Percentiles rank a stretch among this genome's conserved stretches.
Evolutionary conservation across 1,140 invertebrate species (phyloP).

Genomic region (Hesperophylax magnus): DNA sequence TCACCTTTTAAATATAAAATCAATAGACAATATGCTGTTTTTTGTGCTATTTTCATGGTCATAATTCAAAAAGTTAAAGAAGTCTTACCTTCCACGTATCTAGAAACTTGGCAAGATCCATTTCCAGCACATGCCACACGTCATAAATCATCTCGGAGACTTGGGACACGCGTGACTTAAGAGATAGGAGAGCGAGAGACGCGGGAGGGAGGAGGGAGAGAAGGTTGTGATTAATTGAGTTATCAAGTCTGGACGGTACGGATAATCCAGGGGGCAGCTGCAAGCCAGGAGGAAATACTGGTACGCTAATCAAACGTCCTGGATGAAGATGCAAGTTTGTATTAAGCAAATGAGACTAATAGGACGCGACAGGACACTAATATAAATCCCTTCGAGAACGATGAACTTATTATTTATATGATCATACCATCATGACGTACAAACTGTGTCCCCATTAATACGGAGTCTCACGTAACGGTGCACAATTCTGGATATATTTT

Average conservation of each 20-base stretch:
- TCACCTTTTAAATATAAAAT: too few species aligned
- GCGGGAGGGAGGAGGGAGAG: background rate
- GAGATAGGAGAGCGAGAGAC: background rate
- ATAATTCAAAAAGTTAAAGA: too few species aligned
- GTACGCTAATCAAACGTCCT: slow-evolving; percentile 24
- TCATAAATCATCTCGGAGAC: slow-evolving; percentile 31
- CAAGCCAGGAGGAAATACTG: background rate
- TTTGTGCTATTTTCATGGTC: too few species aligned
- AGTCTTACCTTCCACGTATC: too few species aligned
- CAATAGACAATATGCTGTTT: too few species aligned
- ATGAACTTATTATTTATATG: slow-evolving; percentile 12
- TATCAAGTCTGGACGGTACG: slow-evolving; percentile 17
- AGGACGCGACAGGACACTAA: background rate
- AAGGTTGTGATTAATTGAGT: slow-evolving; percentile 26
- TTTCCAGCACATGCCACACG: slow-evolving; percentile 16
- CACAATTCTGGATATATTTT: too few species aligned
- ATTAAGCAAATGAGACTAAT: slow-evolving; percentile 36
- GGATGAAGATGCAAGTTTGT: slow-evolving; percentile 27
- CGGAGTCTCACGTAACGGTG: too few species aligned
- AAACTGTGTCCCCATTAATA: too few species aligned
- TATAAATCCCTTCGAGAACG: background rate
- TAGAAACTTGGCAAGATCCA: background rate
- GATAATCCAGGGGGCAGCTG: slow-evolving; percentile 12
- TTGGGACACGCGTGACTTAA: slow-evolving; percentile 9
- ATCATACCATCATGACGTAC: background rate